Evolutionary conservation across 2,797 vertebrate genomes (phyloP).

Genomic region (Onychomys torridus): DNA sequence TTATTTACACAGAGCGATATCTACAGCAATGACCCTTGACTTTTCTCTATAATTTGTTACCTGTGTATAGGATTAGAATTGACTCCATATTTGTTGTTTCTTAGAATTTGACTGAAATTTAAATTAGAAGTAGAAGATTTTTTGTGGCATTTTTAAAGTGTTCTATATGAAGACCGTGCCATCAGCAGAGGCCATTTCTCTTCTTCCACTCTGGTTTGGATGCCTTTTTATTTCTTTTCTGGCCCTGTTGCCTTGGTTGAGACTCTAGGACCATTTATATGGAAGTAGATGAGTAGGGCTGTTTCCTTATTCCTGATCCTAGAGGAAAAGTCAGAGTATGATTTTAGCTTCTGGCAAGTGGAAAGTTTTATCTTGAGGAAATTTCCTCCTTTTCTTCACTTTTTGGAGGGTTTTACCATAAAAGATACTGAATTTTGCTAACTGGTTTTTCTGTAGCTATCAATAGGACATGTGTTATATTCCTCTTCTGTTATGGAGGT

Average conservation of each 20-base stretch:
- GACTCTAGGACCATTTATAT: background rate
- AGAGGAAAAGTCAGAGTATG: background rate
- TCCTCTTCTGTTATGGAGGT: background rate
- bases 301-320: background rate
- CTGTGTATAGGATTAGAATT: background rate
- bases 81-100: background rate
- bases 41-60: background rate
- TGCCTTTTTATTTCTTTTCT: background rate
- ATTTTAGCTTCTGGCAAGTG: background rate
- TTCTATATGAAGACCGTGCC: background rate
- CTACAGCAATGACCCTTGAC: background rate
- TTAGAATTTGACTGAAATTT: background rate
- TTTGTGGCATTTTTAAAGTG: background rate
- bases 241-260: background rate
- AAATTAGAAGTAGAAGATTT: background rate
- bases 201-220: background rate
- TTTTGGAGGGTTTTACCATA: background rate
- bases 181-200: background rate
- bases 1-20: no score
- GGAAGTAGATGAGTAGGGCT: background rate
- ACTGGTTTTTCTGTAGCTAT: background rate
- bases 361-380: background rate
- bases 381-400: background rate
- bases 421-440: background rate
- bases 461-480: background rate